A percentile compares a stretch with the other conserved stretches of the same genome.
phyloP scores from a whole-genome alignment of 2,888 invertebrate genomes.

The Leucophenga maculata region DNA sequence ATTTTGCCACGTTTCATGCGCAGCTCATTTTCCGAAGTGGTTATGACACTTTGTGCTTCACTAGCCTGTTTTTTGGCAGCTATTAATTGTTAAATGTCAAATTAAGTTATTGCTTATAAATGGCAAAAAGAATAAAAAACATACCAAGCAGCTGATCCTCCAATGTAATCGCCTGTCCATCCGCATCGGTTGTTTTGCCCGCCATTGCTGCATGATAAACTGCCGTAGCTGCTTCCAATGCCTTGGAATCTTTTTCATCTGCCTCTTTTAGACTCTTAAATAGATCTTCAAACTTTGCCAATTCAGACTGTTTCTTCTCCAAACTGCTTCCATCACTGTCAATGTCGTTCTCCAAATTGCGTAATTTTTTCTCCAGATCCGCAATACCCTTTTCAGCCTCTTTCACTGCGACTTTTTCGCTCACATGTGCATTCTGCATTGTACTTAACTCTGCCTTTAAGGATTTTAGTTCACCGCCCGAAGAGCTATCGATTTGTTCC shows the following conservation, averaged over 20 bases:
- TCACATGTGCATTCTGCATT: constrained; percentile 80
- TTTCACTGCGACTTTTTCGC: constrained; percentile 76
- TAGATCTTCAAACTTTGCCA: constrained; percentile 76
- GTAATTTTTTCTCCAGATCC: constrained; percentile 80
- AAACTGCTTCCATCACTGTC: constrained; percentile 79
- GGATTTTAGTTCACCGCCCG: constrained; percentile 77
- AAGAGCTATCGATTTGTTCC: constrained; percentile 79
- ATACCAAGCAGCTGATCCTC: constrained; percentile 90
- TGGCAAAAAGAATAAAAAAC: constrained; percentile 43
- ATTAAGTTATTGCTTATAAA: no score
- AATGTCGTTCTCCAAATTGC: constrained; percentile 78
- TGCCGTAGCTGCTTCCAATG: constrained; percentile 83
- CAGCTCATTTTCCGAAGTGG: constrained; percentile 84
- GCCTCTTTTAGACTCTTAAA: constrained; percentile 81
- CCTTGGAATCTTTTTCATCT: constrained; percentile 79
- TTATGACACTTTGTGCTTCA: constrained; percentile 84
- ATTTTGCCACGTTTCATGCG: constrained; percentile 78
- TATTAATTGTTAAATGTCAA: constrained; percentile 55
- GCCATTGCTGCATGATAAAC: constrained; percentile 81
- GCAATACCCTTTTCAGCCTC: constrained; percentile 79
- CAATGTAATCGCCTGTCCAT: constrained; percentile 85
- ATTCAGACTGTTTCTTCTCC: constrained; percentile 76
- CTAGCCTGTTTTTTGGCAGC: constrained; percentile 84
- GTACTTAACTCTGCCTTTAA: constrained; percentile 78
- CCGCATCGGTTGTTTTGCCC: constrained; percentile 82